Percentiles rank a stretch among this genome's conserved stretches.
Evolutionary conservation across 2,888 invertebrate species (phyloP).

Genomic region (Conomelus anceps): DNA sequence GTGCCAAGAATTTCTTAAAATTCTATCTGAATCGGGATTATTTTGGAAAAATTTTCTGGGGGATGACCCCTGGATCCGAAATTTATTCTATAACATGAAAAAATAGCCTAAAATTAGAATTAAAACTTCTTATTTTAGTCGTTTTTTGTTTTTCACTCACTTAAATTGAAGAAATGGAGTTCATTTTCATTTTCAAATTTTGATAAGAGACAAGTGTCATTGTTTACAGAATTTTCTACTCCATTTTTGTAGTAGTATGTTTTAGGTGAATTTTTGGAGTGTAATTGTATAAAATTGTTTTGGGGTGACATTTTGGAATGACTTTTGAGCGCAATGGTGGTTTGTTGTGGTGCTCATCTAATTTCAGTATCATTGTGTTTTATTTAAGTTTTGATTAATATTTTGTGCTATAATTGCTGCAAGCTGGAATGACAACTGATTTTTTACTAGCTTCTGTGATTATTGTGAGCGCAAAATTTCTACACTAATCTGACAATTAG

Average conservation of each 20-base stretch:
- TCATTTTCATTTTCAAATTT: neutral
- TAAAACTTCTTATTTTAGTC: no score
- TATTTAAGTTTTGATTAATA: neutral
- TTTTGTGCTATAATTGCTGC: neutral
- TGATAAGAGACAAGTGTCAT: neutral
- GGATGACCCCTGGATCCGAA: no score
- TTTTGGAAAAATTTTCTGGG: no score
- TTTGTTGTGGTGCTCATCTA: neutral
- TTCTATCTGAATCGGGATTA: no score
- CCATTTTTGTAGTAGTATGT: neutral
- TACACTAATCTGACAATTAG: neutral
- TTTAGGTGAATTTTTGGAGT: neutral
- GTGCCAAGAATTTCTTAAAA: no score
- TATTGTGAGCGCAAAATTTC: neutral
- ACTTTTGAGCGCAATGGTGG: neutral
- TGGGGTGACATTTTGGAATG: neutral
- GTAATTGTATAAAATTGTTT: neutral
- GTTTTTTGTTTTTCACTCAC: no score
- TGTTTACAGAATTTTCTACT: neutral
- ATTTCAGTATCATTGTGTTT: neutral
- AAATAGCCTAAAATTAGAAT: no score
- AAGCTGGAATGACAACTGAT: neutral
- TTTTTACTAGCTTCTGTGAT: neutral
- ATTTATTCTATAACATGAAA: no score
- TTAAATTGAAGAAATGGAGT: no score